phyloP scores from a whole-genome alignment of 2,888 invertebrate genomes.

The Prostheceraeus crozeri region DNA sequence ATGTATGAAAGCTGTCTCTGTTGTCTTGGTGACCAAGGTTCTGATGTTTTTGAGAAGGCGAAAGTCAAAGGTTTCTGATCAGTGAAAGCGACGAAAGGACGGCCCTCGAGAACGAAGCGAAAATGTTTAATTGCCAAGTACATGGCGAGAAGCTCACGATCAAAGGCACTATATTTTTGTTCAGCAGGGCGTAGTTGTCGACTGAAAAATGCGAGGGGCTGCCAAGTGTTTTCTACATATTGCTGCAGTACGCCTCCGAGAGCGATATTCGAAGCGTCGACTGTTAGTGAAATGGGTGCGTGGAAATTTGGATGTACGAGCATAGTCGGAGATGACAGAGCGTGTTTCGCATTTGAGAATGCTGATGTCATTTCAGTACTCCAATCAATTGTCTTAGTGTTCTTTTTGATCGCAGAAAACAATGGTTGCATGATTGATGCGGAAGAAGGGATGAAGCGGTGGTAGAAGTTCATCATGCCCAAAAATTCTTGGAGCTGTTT shows the following conservation, averaged over 20 bases:
- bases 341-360: constrained; percentile 17
- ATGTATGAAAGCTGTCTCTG: constrained; percentile 9
- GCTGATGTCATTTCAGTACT: constrained; percentile 4
- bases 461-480: constrained; percentile 2
- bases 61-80: constrained; percentile 45
- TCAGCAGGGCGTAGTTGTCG: constrained; percentile 13
- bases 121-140: constrained; percentile 38
- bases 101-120: constrained; percentile 46
- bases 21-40: constrained; percentile 8
- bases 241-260: constrained; percentile 25
- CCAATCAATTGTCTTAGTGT: constrained; percentile 8
- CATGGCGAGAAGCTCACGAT: constrained; percentile 26
- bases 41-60: constrained; percentile 47
- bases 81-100: constrained; percentile 46
- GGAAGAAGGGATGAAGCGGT: constrained; percentile 9
- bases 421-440: constrained; percentile 31
- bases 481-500: background rate
- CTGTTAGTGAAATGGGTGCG: background rate
- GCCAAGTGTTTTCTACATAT: constrained; percentile 28
- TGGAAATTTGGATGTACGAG: background rate
- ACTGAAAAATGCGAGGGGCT: constrained; percentile 39
- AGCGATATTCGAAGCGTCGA: constrained; percentile 25
- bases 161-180: constrained; percentile 18
- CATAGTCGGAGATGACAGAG: constrained; percentile 1
- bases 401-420: constrained; percentile 5